Conservation (phyloP, 2,888 invertebrate genomes). For the Dione juno region DNA sequence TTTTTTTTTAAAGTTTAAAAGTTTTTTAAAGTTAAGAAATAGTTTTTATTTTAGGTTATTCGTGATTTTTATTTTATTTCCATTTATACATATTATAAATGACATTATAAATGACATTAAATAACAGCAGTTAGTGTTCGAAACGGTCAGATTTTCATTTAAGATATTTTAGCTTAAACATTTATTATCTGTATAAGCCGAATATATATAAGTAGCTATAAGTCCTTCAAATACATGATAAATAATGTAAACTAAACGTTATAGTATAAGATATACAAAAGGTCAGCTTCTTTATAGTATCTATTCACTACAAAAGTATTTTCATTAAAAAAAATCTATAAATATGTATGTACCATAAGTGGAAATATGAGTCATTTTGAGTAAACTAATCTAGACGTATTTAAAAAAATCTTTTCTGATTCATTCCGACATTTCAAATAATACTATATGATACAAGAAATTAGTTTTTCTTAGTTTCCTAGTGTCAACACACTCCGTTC, state of each 20-base stretch:
- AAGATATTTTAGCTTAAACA: neutral
- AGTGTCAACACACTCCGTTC: too few relatives aligned
- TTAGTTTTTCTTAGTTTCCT: too few relatives aligned
- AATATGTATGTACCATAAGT: slow-evolving; percentile 4
- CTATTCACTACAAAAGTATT: slow-evolving; percentile 8
- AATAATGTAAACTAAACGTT: neutral
- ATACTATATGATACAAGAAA: slow-evolving; percentile 5
- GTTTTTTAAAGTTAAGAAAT: too few relatives aligned
- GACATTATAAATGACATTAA: too few relatives aligned
- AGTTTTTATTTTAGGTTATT: too few relatives aligned
- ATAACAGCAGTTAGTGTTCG: too few relatives aligned
- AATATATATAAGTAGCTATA: too few relatives aligned
- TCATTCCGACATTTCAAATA: slow-evolving; percentile 22
- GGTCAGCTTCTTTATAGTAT: neutral
- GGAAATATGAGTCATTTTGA: slow-evolving; percentile 22
- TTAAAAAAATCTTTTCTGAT: slow-evolving; percentile 25
- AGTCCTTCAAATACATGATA: neutral
- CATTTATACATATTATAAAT: too few relatives aligned
- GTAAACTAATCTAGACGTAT: slow-evolving; percentile 23
- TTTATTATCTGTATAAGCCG: neutral
- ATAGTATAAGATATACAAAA: slow-evolving; percentile 3
- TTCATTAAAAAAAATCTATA: slow-evolving; percentile 12
- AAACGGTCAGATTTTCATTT: too few relatives aligned
- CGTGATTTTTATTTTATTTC: too few relatives aligned
- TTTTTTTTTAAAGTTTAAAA: too few relatives aligned